Conservation (phyloP, 2,113 vertebrate species). For the Cathartes aura region DNA sequence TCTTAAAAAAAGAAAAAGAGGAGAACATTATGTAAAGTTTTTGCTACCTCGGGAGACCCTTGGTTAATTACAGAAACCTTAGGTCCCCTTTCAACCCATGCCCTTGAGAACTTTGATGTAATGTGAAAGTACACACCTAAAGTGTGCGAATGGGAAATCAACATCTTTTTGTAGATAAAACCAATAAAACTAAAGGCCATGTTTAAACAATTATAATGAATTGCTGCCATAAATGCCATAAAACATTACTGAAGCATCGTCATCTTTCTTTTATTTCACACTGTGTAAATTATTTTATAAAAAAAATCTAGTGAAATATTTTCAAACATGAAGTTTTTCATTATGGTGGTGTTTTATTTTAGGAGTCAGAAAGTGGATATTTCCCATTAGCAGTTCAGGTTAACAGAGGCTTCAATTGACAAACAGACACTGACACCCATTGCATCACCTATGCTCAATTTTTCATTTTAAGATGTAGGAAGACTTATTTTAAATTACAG, state of each 20-base stretch:
- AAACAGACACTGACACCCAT: neutral
- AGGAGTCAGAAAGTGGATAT: neutral
- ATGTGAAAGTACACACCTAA: conserved; percentile 49
- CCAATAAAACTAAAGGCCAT: conserved; percentile 20
- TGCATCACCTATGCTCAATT: neutral
- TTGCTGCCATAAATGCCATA: neutral
- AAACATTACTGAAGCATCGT: neutral
- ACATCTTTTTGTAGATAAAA: conserved; percentile 49
- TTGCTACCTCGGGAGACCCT: neutral
- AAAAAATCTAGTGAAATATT: neutral
- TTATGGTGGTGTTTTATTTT: neutral
- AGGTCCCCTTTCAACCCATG: neutral
- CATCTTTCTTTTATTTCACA: neutral
- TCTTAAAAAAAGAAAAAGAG: neutral
- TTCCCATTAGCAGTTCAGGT: neutral
- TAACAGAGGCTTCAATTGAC: neutral
- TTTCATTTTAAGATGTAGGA: neutral
- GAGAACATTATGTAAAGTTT: neutral
- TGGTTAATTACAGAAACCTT: neutral
- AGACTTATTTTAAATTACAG: neutral
- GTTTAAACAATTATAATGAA: conserved; percentile 37
- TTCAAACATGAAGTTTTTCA: neutral
- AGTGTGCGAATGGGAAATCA: conserved; percentile 41
- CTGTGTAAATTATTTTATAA: neutral
- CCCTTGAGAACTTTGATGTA: conserved; percentile 28